A percentile compares a stretch with the other conserved stretches of the same genome.
Conservation (phyloP, 2,888 invertebrate genomes). For the Eudasyphora cyanicolor region DNA sequence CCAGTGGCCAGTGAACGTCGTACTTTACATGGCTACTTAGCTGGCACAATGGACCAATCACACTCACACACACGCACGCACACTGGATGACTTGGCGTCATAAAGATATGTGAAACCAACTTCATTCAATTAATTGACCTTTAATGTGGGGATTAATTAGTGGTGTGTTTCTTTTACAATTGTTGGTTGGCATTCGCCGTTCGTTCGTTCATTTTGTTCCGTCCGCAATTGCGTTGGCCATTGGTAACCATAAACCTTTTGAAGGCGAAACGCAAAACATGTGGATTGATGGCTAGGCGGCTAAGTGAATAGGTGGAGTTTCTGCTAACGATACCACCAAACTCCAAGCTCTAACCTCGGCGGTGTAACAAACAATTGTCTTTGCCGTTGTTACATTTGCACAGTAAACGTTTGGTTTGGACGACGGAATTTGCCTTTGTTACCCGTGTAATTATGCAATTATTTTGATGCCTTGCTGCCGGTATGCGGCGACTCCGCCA, state of each 20-base stretch:
- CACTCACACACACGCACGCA: too few species aligned
- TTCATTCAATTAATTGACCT: slow-evolving; percentile 9
- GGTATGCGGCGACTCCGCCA: neutral
- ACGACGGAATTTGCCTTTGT: slow-evolving; percentile 6
- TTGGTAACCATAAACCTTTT: slow-evolving; percentile 14
- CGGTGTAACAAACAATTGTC: neutral
- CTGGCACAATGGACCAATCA: too few species aligned
- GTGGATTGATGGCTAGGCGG: neutral
- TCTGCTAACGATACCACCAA: neutral
- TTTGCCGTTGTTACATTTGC: neutral
- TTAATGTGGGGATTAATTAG: slow-evolving; percentile 1
- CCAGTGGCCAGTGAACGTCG: too few species aligned
- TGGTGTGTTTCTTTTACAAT: neutral
- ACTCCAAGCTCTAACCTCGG: neutral
- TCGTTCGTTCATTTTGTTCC: too few species aligned
- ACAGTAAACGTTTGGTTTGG: neutral
- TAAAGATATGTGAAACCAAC: neutral
- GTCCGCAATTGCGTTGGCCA: neutral
- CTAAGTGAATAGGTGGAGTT: neutral
- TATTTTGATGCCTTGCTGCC: neutral
- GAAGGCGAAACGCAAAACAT: neutral
- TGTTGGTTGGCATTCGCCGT: slow-evolving; percentile 27
- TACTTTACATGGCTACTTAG: too few species aligned
- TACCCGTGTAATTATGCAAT: neutral
- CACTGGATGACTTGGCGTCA: too few species aligned